Conservation (phyloP, 2,113 vertebrate species). For the Orcinus orca region DNA sequence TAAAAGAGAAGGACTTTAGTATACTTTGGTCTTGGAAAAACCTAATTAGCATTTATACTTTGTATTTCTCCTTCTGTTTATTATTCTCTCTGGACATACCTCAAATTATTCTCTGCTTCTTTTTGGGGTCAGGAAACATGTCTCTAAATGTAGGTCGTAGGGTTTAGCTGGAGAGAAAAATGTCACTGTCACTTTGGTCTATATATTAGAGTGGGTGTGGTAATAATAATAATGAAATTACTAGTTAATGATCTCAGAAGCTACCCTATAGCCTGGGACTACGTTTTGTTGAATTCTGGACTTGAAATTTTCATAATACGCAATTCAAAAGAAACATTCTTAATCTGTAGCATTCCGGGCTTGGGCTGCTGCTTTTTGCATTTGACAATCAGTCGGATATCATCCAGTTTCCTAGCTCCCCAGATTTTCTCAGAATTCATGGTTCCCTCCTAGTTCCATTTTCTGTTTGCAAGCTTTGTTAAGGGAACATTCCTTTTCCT, state of each 20-base stretch:
- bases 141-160: background rate
- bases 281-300: background rate
- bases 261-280: too few species aligned
- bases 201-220: too few species aligned
- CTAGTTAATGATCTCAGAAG: background rate
- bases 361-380: too few species aligned
- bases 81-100: background rate
- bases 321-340: background rate
- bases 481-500: background rate
- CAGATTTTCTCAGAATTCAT: background rate
- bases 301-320: accelerated
- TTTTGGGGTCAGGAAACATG: background rate
- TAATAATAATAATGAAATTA: background rate
- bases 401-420: background rate
- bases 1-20: background rate
- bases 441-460: background rate
- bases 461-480: background rate
- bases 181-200: too few species aligned
- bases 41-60: background rate
- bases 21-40: background rate
- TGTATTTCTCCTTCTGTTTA: background rate
- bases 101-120: background rate
- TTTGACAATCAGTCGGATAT: accelerated
- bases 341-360: background rate
- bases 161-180: background rate